phyloP scores from a whole-genome alignment of 2,888 invertebrate species.

The Hirtodrosophila trivittata region DNA sequence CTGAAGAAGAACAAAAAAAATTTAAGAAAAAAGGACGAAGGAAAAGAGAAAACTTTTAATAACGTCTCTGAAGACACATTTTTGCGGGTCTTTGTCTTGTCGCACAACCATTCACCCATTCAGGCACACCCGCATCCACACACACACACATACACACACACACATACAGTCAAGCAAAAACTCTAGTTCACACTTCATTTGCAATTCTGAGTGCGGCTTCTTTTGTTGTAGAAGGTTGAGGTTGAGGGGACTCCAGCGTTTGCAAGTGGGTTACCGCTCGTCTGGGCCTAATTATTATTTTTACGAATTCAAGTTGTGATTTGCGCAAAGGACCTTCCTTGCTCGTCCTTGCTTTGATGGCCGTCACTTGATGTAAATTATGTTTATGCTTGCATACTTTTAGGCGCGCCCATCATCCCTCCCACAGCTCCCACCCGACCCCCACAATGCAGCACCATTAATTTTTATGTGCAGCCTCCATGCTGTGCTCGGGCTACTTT shows the following conservation, averaged over 20 bases:
- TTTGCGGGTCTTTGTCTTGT: conserved; percentile 46
- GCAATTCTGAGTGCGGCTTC: conserved; percentile 68
- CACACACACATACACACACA: conserved; percentile 1
- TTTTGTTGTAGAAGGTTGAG: conserved; percentile 56
- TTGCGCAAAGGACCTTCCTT: conserved; percentile 44
- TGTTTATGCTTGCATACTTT: conserved; percentile 68
- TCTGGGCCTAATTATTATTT: conserved; percentile 74
- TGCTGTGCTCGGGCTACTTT: neutral
- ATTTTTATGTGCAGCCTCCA: conserved; percentile 51
- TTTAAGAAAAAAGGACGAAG: conserved; percentile 12
- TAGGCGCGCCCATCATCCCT: neutral
- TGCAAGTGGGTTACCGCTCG: conserved; percentile 7
- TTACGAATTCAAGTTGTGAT: conserved; percentile 62
- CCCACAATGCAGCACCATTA: conserved; percentile 54
- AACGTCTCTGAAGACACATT: conserved; percentile 73
- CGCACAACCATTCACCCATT: conserved; percentile 10
- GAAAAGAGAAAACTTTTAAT: conserved; percentile 72
- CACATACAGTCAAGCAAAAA: conserved; percentile 21
- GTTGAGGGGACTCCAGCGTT: too few species aligned
- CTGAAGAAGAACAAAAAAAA: conserved; percentile 9
- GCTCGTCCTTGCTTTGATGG: conserved; percentile 43
- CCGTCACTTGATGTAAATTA: conserved; percentile 62
- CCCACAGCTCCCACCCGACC: neutral
- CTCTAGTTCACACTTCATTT: conserved; percentile 79
- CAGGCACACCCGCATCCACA: conserved; percentile 1